Percentiles rank a stretch among this genome's conserved stretches.
phyloP scores from a whole-genome alignment of 2,888 invertebrate species.

The Anoplius nigerrimus region DNA sequence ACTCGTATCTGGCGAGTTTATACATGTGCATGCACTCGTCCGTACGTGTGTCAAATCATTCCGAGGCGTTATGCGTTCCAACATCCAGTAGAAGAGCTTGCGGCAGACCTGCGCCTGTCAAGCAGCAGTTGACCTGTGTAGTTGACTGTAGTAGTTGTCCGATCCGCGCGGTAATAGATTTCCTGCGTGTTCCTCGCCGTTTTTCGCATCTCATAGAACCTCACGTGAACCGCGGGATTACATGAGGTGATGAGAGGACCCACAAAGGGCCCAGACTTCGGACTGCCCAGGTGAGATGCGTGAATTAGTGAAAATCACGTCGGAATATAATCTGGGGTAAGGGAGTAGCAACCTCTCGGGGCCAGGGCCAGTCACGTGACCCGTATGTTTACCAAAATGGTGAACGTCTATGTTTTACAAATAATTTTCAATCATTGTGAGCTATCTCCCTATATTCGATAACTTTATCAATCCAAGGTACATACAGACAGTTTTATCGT shows the following conservation, averaged over 20 bases:
- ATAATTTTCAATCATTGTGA: slow-evolving; percentile 24
- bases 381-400: slow-evolving; percentile 74
- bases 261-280: slow-evolving; percentile 51
- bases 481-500: background rate
- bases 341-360: slow-evolving; percentile 64
- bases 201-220: slow-evolving; percentile 13
- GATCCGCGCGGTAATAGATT: slow-evolving; percentile 44
- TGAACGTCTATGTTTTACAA: slow-evolving; percentile 56
- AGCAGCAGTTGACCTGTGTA: slow-evolving; percentile 52
- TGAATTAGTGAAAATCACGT: slow-evolving; percentile 36
- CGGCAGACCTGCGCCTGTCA: slow-evolving; percentile 55
- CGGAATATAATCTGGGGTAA: slow-evolving; percentile 61
- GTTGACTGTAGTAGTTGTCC: slow-evolving; percentile 46
- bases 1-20: background rate
- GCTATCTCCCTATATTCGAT: background rate
- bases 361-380: slow-evolving; percentile 71
- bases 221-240: slow-evolving; percentile 20
- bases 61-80: slow-evolving; percentile 29
- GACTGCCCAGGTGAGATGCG: slow-evolving; percentile 63
- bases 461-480: background rate
- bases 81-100: slow-evolving; percentile 47
- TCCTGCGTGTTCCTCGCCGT: slow-evolving; percentile 29
- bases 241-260: slow-evolving; percentile 57
- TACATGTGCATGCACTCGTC: background rate
- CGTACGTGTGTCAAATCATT: slow-evolving; percentile 2